Evolutionary conservation across 2,113 vertebrate species (phyloP).

Genomic region (Anhinga rufa): DNA sequence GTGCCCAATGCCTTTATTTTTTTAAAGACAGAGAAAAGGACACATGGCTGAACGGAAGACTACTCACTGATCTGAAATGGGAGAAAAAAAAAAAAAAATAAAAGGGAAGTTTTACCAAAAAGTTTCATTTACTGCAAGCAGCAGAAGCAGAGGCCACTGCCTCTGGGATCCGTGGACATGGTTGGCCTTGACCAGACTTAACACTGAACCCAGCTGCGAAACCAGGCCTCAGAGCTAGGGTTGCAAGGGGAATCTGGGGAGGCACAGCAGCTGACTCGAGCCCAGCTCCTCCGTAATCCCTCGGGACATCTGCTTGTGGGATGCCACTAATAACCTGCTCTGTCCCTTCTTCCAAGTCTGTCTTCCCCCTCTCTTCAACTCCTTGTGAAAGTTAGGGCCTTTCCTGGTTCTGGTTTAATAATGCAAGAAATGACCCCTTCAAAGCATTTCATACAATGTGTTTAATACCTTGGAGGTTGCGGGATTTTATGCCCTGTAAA

Average conservation of each 20-base stretch:
- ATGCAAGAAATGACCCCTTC: neutral
- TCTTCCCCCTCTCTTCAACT: neutral
- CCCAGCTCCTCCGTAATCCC: neutral
- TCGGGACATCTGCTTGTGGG: neutral
- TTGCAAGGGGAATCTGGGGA: neutral
- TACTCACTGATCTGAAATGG: neutral
- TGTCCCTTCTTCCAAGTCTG: neutral
- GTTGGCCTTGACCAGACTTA: neutral
- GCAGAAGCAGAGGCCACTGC: neutral
- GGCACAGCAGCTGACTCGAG: neutral
- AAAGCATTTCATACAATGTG: neutral
- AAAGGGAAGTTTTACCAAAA: neutral
- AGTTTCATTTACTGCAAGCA: neutral
- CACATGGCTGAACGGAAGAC: neutral
- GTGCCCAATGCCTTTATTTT: neutral
- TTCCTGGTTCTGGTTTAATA: neutral
- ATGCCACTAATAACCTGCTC: neutral
- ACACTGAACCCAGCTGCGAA: neutral
- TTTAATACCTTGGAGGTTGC: neutral
- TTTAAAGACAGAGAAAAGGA: neutral
- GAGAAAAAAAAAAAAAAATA: neutral
- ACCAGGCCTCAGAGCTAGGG: neutral
- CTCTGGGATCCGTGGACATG: neutral
- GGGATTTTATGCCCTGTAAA: neutral
- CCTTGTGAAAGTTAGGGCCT: neutral